These are phyloP conservation scores for Leptinotarsa lineolata DNA, from an alignment of 1,140 invertebrate genomes.

Conservation along the genomic window DNA sequence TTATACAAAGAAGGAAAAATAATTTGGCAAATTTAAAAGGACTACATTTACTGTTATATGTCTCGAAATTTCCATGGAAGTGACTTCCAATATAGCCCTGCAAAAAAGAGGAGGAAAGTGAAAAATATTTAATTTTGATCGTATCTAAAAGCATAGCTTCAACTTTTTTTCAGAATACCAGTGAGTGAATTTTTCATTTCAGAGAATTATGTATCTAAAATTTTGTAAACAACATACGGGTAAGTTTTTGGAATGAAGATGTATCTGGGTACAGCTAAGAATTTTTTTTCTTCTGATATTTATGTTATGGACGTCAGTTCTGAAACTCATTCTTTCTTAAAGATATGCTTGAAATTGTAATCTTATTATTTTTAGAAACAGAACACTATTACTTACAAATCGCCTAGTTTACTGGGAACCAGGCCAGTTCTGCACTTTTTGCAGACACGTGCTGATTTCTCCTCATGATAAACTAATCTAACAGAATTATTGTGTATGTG, in stretches of 20 bases:
- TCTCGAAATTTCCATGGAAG: background rate
- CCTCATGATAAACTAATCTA: background rate
- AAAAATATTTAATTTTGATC: background rate
- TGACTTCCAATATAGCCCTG: background rate
- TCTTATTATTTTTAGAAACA: background rate
- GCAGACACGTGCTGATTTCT: background rate
- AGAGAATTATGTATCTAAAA: background rate
- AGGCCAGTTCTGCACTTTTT: conserved; percentile 7
- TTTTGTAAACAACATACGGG: background rate
- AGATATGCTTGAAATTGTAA: background rate
- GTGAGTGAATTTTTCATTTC: background rate
- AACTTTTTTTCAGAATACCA: background rate
- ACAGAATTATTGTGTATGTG: conserved; percentile 4
- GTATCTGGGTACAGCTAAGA: background rate
- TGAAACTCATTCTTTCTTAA: background rate
- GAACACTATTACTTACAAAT: background rate
- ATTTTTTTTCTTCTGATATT: conserved; percentile 8
- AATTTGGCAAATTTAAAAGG: background rate
- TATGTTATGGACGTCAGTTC: background rate
- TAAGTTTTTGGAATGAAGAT: background rate
- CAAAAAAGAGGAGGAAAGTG: background rate
- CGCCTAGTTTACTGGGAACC: background rate
- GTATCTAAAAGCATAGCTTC: background rate
- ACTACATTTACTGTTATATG: background rate
- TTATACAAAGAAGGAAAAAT: background rate